Conservation (phyloP, 2,888 invertebrate species). For the Venusia cambrica region DNA sequence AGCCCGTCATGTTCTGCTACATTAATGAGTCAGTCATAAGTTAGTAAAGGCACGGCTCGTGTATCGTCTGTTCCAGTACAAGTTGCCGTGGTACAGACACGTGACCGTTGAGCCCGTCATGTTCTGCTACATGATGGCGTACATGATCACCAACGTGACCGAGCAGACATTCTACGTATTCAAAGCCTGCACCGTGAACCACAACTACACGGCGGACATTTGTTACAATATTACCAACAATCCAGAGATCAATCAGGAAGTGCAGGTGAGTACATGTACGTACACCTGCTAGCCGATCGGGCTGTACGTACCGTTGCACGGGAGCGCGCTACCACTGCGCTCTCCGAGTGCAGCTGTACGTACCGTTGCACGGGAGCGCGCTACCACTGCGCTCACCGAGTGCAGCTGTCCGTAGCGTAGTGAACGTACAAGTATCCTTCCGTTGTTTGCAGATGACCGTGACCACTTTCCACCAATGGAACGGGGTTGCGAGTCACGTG, state of each 20-base stretch:
- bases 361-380: too few species aligned
- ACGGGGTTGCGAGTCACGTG: slow-evolving; percentile 86
- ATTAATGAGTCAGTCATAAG: too few species aligned
- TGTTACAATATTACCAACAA: slow-evolving; percentile 82
- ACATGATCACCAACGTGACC: slow-evolving; percentile 89
- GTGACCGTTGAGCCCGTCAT: slow-evolving; percentile 92
- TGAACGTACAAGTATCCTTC: too few species aligned
- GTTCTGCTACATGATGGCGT: slow-evolving; percentile 94
- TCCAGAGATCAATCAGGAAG: slow-evolving; percentile 82
- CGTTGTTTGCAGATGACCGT: slow-evolving; percentile 82
- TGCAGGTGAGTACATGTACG: slow-evolving; percentile 81
- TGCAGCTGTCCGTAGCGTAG: too few species aligned
- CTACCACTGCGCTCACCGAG: too few species aligned
- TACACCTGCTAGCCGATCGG: too few species aligned
- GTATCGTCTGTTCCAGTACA: slow-evolving; percentile 38
- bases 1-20: too few species aligned
- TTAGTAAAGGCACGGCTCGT: too few species aligned
- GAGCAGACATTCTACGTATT: slow-evolving; percentile 90
- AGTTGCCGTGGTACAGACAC: slow-evolving; percentile 61
- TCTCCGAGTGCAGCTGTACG: too few species aligned
- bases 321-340: too few species aligned
- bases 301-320: too few species aligned
- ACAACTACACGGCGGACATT: slow-evolving; percentile 84
- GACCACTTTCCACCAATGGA: slow-evolving; percentile 89
- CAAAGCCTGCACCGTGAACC: slow-evolving; percentile 88